Evolutionary conservation across 2,797 vertebrate genomes (phyloP), one percentile per base, ranked within the genome.

Genomic region (Acipenser transmontanus): DNA sequence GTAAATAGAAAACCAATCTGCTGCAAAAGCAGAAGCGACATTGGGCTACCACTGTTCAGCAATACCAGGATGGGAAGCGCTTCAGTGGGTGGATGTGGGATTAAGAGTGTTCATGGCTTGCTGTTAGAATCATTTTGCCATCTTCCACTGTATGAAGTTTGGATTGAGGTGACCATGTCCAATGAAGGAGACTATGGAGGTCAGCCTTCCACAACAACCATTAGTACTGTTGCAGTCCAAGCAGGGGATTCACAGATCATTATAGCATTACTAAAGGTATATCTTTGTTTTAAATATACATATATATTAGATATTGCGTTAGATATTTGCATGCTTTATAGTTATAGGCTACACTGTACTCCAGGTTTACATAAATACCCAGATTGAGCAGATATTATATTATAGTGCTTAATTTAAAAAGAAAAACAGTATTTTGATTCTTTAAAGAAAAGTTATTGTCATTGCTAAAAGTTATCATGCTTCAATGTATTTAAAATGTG

Each of bases 141-240:
- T 20, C 8, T 8, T 56, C 66, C 14, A 34, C 62, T 68, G 65
- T 10, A 1, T 70, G 74, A 83, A 76, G 64, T 67, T 64, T 64
- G 57, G 0, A 73, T 73, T 72, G 48, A 70, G 72, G 56, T 65
- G 70, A 75, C 62, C 49, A 93, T 93, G 92, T 84, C 88, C 50
- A 70, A 71, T 51, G 78, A 83, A 77, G 72, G 68, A 71, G 67
- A 74, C 63, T 73, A 60, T 0, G 78, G 72, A 70, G 81, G 75
- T 72, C 82, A 74, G 51, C 71, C 73, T 71, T 88, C 91, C 61
- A 89, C 89, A 4, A 98, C 95, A 2, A 86, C 94, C 0, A 72
- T 96, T 68, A 97, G 95, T 68, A 94, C 94, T 0, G 90, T 98
- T 1, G 92, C 91, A 49, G 82, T 98, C 71, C 93, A 96, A 76